Evolutionary conservation across 2,888 invertebrate species (phyloP), one percentile per base, ranked within the genome.

Genomic region (Ryuthela nishihirai): DNA sequence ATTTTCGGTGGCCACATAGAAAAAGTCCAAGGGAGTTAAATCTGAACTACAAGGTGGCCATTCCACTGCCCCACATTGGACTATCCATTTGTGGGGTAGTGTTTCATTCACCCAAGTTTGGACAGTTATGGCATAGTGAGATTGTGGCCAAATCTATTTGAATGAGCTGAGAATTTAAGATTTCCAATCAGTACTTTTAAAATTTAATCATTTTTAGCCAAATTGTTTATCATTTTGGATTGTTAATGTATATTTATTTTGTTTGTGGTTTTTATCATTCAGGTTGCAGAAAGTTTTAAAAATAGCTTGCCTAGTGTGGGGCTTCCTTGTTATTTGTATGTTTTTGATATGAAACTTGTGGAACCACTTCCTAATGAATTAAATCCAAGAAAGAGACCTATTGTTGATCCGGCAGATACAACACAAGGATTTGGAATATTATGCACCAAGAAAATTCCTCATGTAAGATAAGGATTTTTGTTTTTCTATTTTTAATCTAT

Each of bases 361-460:
- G 92, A 92, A 73, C 92, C 95, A 0, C 80, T 97, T 48, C 94
- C 95, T 0, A 94, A 95, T 72, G 86, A 94, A 67, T 94, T 97
- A 77, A 97, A 97, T 77, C 94, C 94, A 0, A 79, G 95, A 40
- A 94, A 94, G 0, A 79, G 98, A 2, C 82, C 85, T 67, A 85
- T 98, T 46, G 89, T 92, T 77, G 89, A 93, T 36, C 98, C 99
- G 0, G 91, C 93, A 72, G 83, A 88, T 66, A 89, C 92, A 0
- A 75, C 80, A 0, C 88, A 92, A 72, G 88, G 89, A 9, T 89
- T 98, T 71, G 98, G 93, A 24, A 85, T 99, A 67, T 78, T 98
- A 4, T 88, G 90, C 44, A 79, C 85, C 0, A 85, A 87, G 68
- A 77, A 81, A 58, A 85, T 93, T 67, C 90, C 91, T 15, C 82